These are phyloP conservation scores for Notothenia rossii DNA, from an alignment of 2,113 vertebrate species.

Conservation along the genomic window DNA sequence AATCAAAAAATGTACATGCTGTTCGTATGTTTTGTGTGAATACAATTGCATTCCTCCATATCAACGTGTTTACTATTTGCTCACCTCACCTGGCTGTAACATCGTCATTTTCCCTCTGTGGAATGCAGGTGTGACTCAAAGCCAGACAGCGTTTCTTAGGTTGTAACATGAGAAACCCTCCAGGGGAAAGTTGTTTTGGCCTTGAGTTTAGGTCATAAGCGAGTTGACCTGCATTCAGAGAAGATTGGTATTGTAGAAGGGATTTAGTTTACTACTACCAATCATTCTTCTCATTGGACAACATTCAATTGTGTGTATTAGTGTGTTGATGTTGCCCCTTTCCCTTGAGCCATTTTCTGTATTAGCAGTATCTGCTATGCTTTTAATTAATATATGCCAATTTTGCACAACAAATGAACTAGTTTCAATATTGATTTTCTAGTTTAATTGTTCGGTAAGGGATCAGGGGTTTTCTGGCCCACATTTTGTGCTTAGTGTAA, in stretches of 20 bases:
- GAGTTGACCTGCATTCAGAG: conserved; percentile 56
- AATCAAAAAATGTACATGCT: not conserved
- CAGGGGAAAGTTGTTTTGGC: conserved; percentile 66
- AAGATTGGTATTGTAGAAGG: conserved; percentile 62
- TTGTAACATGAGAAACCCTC: conserved; percentile 59
- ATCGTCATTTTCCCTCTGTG: conserved; percentile 55
- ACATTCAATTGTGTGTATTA: not conserved
- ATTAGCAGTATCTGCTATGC: conserved; percentile 4
- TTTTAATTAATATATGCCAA: conserved; percentile 21
- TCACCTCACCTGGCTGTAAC: conserved; percentile 39
- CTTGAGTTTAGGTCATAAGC: conserved; percentile 47
- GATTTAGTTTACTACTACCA: conserved; percentile 52
- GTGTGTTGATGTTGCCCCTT: not conserved
- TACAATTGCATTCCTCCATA: not conserved
- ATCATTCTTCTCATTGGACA: conserved; percentile 26
- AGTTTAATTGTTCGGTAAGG: conserved; percentile 47
- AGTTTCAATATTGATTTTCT: conserved; percentile 44
- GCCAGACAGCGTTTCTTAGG: conserved; percentile 55
- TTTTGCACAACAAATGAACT: conserved; percentile 21
- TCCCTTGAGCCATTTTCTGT: conserved; percentile 3
- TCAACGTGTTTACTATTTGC: conserved; percentile 35
- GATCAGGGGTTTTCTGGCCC: conserved; percentile 61
- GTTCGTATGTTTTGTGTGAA: not conserved
- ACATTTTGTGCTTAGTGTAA: conserved; percentile 73
- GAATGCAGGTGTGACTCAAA: conserved; percentile 48